These are phyloP conservation scores for Dendroctonus ponderosae DNA, from an alignment of 1,140 invertebrate genomes.

Conservation along the genomic window DNA sequence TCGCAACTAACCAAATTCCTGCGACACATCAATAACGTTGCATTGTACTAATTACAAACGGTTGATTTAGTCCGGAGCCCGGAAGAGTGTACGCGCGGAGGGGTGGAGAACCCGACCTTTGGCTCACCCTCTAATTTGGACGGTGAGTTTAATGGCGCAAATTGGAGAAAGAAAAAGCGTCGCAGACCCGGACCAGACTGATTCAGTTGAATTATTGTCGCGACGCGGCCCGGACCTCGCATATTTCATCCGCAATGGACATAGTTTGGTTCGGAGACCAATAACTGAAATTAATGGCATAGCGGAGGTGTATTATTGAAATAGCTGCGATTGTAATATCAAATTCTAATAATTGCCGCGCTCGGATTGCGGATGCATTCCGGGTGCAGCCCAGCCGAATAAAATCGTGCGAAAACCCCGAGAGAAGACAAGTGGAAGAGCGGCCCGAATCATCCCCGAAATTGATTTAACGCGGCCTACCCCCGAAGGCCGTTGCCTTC, in stretches of 20 bases:
- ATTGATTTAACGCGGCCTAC: neutral
- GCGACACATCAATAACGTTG: conserved; percentile 47
- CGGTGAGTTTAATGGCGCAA: conserved; percentile 47
- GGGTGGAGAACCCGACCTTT: conserved; percentile 9
- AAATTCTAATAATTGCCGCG: conserved; percentile 12
- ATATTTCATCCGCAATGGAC: conserved; percentile 48
- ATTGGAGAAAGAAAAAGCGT: conserved; percentile 45
- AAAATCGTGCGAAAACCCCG: neutral
- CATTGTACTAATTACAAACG: conserved; percentile 49
- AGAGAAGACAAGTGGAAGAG: neutral
- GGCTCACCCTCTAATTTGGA: conserved; percentile 23
- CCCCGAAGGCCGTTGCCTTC: neutral
- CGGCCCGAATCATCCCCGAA: neutral
- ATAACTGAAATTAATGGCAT: conserved; percentile 48
- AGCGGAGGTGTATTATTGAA: conserved; percentile 38
- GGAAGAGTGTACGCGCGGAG: conserved; percentile 1
- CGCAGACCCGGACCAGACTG: conserved; percentile 37
- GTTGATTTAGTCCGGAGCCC: conserved; percentile 45
- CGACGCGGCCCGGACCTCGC: conserved; percentile 40
- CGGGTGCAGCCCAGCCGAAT: too few species aligned
- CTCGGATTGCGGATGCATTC: neutral
- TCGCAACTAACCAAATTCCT: conserved; percentile 48
- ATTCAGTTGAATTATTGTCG: conserved; percentile 49
- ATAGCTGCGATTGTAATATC: conserved; percentile 14
- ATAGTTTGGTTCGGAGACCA: conserved; percentile 45